Evolutionary conservation across 1,140 invertebrate genomes (phyloP), one percentile per base, ranked within the genome.

Genomic region (Argopecten irradians): DNA sequence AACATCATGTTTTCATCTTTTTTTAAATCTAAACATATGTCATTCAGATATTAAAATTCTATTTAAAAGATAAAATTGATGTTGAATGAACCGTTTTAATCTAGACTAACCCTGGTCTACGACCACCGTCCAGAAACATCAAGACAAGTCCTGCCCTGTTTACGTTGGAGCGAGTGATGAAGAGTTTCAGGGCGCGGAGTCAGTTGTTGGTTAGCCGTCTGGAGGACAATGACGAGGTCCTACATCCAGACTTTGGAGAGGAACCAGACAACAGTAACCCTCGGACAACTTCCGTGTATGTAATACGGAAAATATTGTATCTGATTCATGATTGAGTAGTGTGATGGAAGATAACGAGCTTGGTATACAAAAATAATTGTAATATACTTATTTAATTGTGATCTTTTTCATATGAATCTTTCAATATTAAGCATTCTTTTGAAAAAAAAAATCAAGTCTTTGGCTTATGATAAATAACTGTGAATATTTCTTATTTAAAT

Each of bases 131-230:
- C 0, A 92, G 95, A 33, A 93, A 94, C 82, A 94, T 95, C 84
- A 94, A 95, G 90, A 95, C 95, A 13, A 95, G 94, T 89, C 95
- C 95, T 11, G 94, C 95, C 0, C 83, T 95, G 82, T 95, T 95
- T 46, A 94, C 95, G 0, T 83, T 95, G 46, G 95, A 96, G 82
- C 90, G 94, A 34, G 94, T 95, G 14, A 95, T 96, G 94, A 95
- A 95, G 91, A 94, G 94, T 91, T 96, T 96, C 91, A 91, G 94
- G 11, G 95, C 95, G 0, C 92, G 94, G 0, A 95, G 94, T 88
- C 95, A 95, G 92, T 86, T 96, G 32, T 87, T 96, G 55, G 93
- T 95, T 1, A 94, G 92, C 41, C 88, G 93, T 8, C 91, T 96
- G 3, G 95, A 96, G 89, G 95, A 96, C 83, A 90, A 89, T 28